Evolutionary conservation across 1,140 invertebrate genomes (phyloP), one percentile per base, ranked within the genome.

Genomic region (Drosophila sturtevanti): DNA sequence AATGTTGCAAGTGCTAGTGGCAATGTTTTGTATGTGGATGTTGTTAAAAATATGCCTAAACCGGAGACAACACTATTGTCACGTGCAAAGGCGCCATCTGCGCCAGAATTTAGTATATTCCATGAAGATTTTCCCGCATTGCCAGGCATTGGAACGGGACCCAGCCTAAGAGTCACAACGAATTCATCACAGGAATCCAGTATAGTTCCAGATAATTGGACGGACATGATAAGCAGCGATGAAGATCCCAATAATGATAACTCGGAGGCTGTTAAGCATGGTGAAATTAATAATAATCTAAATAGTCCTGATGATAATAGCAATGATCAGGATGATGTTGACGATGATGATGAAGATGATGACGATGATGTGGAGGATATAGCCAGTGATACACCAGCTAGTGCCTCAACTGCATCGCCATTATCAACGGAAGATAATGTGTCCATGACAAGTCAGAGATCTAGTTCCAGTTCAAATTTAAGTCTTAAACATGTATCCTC

Each of bases 81-180:
- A 5, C 55, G 63, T n/a, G 69, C 60, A 0, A 63, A 37, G 0
- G 9, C 18, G 1, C 27, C 14, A 1, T 11, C 58, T 0, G 14
- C 62, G 0, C 66, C 76, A 0, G 77, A 84, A 21, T 89, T 89
- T 11, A 85, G 73, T 38, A 71, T 85, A n/a, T 54, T 72, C 9
- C 73, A 54, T 1, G 81, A 89, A 54, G 80, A 89, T 18, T 89
- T 89, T 27, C 85, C 84, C 3, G 84, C 84, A 0, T 52, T 87
- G 37, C 84, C 84, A 0, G 84, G 72, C 9, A 65, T 72, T 0
- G 18, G 4, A 0, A 1, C 38, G 3, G 31, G 56, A 0, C 38
- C 56, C 9, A 34, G 9, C 4, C 4, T 61, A 18, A 21, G 41
- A 18, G 21, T 21, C 9, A 11, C 16, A 7, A 21, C 41, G 16